phyloP scores from a whole-genome alignment of 2,888 invertebrate species.

The Stenodera caucasica region DNA sequence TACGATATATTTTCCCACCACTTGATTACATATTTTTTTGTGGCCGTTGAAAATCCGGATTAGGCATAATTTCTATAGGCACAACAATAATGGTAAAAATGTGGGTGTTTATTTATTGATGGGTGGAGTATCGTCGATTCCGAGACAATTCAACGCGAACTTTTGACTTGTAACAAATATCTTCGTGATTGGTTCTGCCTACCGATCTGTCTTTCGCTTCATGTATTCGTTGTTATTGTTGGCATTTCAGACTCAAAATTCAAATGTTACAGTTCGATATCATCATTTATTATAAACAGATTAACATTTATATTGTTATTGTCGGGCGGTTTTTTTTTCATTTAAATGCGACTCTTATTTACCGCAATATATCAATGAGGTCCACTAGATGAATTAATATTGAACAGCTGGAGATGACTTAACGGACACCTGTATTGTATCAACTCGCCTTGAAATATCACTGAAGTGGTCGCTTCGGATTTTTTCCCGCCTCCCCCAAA shows the following conservation, averaged over 20 bases:
- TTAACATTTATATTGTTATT: neutral
- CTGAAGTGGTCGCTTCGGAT: neutral
- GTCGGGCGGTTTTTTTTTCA: neutral
- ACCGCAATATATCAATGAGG: neutral
- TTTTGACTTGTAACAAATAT: slow-evolving; percentile 26
- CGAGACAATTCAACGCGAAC: slow-evolving; percentile 22
- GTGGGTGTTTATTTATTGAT: slow-evolving; percentile 16
- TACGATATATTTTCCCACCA: neutral
- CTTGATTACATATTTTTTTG: neutral
- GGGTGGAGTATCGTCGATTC: slow-evolving; percentile 18
- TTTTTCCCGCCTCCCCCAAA: too few species aligned
- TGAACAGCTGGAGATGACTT: slow-evolving; percentile 5
- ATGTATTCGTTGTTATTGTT: neutral
- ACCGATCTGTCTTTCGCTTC: slow-evolving; percentile 15
- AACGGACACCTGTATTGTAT: slow-evolving; percentile 7
- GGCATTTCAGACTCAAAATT: neutral
- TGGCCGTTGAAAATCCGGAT: neutral
- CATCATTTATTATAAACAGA: neutral
- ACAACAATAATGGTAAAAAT: neutral
- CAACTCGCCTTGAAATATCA: slow-evolving; percentile 5
- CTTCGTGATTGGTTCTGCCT: slow-evolving; percentile 26
- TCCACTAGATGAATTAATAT: neutral
- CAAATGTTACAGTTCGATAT: neutral
- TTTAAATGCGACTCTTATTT: too few species aligned
- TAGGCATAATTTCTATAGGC: too few species aligned